Percentiles rank a stretch among this genome's conserved stretches.
Conservation (phyloP, 37 sponge, comb jelly and placozoan genomes). For the Haliclona indistincta region DNA sequence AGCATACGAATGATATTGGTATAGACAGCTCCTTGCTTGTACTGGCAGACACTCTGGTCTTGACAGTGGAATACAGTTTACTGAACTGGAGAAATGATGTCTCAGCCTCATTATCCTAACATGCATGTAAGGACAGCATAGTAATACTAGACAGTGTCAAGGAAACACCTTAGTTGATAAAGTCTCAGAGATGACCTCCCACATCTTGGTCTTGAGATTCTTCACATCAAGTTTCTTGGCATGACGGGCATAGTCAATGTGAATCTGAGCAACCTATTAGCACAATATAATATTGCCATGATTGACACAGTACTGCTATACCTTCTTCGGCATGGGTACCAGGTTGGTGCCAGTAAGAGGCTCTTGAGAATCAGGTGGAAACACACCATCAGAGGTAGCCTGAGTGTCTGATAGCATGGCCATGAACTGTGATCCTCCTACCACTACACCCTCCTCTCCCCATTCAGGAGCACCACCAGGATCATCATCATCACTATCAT, state of each 20-base stretch:
- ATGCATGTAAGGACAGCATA: too few species aligned
- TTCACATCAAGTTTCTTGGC: conserved; percentile 87
- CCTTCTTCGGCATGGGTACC: conserved; percentile 59
- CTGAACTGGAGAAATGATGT: conserved; percentile 11
- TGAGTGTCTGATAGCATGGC: conserved; percentile 23
- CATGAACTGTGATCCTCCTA: conserved; percentile 15
- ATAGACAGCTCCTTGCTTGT: conserved; percentile 70
- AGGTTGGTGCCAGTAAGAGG: conserved; percentile 54
- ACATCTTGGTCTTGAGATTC: conserved; percentile 81
- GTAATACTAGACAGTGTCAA: background rate
- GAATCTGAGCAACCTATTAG: conserved; percentile 60
- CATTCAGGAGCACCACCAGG: background rate
- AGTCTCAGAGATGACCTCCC: conserved; percentile 55
- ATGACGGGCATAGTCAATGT: conserved; percentile 72
- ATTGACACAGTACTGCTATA: background rate
- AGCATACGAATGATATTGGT: conserved; percentile 83
- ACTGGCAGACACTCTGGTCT: conserved; percentile 16
- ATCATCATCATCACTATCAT: conserved; percentile 33
- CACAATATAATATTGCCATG: conserved; percentile 1
- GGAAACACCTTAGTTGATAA: background rate
- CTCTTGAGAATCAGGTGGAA: background rate
- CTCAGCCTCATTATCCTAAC: background rate
- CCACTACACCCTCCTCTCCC: background rate
- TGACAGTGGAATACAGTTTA: conserved; percentile 30
- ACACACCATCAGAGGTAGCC: background rate